Evolutionary conservation across 2,113 vertebrate genomes (phyloP), one percentile per base, ranked within the genome.

Genomic region (Ageneiosus marmoratus): DNA sequence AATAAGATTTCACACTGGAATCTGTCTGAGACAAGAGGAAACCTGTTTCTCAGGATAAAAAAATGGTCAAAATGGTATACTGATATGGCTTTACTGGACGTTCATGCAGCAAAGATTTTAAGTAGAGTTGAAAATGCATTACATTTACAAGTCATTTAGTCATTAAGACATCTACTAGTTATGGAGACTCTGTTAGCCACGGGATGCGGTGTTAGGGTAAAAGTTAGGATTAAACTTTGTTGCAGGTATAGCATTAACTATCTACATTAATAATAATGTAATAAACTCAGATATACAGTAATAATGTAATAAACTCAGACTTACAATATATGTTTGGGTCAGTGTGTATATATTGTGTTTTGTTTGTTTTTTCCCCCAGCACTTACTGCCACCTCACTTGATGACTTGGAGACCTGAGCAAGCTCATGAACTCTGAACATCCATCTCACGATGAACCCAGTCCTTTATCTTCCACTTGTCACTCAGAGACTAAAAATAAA

Each of bases 351-450:
- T 24, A 32, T 22, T 22, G 32, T 2, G 56, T 22, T 18, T 29
- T 62, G 5, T 27, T 24, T 15, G n/a, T 50, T 73, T 75, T 80
- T 41, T 41, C 5, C 37, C 15, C 37, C 67, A 53, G 9, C 56
- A 34, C 41, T 65, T 34, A 29, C 62, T 86, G 77, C 70, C 78
- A 51, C 73, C 78, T 84, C 80, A 72, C 85, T 84, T 81, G 83
- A 84, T 86, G 77, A 77, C 78, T 77, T n/a, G 29, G 29, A 84
- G 73, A 6, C 78, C 46, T 72, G 24, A 6, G n/a, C 56, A 81
- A 70, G 41, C 44, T 77, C 70, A 72, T 77, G 50, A 84, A 77
- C 77, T 62, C 72, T 77, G 72, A 75, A 53, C 85, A 86, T 83
- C 82, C 77, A 75, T 86, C 82, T 81, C 62, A 34, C 55, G 82